These are phyloP conservation scores for Leptinotarsa rubiginosa DNA, from an alignment of 2,888 invertebrate genomes.

Conservation along the genomic window DNA sequence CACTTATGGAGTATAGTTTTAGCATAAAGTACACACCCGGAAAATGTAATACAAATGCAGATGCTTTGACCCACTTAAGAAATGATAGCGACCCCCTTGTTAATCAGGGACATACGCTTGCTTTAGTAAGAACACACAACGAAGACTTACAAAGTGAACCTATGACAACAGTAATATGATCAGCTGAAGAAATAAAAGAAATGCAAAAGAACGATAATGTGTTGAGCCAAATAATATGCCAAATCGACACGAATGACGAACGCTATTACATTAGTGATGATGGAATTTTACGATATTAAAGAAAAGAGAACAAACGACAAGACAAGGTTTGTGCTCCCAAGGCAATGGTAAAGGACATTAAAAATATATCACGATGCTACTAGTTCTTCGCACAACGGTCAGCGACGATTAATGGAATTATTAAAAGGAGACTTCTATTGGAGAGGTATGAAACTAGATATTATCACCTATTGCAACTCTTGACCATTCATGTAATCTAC, in stretches of 20 bases:
- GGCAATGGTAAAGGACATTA: constrained; percentile 10
- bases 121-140: neutral
- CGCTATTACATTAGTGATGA: neutral
- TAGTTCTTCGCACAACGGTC: neutral
- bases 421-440: constrained; percentile 40
- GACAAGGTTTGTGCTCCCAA: neutral
- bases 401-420: neutral
- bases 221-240: neutral
- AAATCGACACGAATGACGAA: neutral
- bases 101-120: no score
- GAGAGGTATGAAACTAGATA: constrained; percentile 42
- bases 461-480: constrained; percentile 34
- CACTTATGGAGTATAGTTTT: constrained; percentile 29
- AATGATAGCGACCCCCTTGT: no score
- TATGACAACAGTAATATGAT: neutral
- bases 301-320: neutral
- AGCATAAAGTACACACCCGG: constrained; percentile 27
- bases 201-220: neutral
- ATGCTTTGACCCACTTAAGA: neutral
- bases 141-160: neutral
- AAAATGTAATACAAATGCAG: neutral
- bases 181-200: neutral
- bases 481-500: constrained; percentile 46
- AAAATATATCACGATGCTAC: constrained; percentile 39
- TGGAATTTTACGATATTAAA: neutral